Base-by-base conservation (phyloP, 2,888 invertebrate genomes). In the Caprella mutica region DNA sequence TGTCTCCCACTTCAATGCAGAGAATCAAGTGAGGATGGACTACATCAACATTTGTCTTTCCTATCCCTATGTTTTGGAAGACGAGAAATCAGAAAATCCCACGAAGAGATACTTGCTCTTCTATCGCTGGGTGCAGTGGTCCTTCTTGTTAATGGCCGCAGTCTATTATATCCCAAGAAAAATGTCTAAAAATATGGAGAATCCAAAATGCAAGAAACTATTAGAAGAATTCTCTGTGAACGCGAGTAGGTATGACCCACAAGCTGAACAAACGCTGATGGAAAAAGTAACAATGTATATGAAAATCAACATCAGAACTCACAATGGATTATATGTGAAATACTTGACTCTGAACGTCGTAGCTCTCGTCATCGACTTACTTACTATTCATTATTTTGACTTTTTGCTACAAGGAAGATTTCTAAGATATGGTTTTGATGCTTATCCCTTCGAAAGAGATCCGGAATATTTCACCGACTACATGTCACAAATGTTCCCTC, bases 1-100 rank as follows among this genome's bases (percentile, higher is more conserved):
- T 21, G 64, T 60, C 42, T 64, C 64, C 14, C 64, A 64, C 51
- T 64, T 58, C 54, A 64, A 64, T 42, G 60, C 64, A 2, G 64
- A 64, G 23, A 64, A 60, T 5, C 64, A 64, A 27, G 60, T 64
- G 19, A 52, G 64, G 6, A 52, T 64, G n/a, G 64, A 64, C 58
- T 64, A 64, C 58, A 60, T 64, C 21, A 64, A 64, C 54, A 60
- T 64, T 27, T 64, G 64, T 40, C 53, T 64, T 24, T 64, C 64
- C 4, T 64, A 60, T 52, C 64, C 64, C 9, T 64, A 58, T 29
- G 40, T 64, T 1, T 52, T 58, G 33, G 55, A 30, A 21, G 43
- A 43, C 5, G 43, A 42, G 6, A 24, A 55, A 24, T 27, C 42
- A 21, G 39, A 46, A 14, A 53, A 48, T 12, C 52, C 51, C 2